phyloP scores from a whole-genome alignment of 2,113 vertebrate species.

The Acanthochromis polyacanthus region DNA sequence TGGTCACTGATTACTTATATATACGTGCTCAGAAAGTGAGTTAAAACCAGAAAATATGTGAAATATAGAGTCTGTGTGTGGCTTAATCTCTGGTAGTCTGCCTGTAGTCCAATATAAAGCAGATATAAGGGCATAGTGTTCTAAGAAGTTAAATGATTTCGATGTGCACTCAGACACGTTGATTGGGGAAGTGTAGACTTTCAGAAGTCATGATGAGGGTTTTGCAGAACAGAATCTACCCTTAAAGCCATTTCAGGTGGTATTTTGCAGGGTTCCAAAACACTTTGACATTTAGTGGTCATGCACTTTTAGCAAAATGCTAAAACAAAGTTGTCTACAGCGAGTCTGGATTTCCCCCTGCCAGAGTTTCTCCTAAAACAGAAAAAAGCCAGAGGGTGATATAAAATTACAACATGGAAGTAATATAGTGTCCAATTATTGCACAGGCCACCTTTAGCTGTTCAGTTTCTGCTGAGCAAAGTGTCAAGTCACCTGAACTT shows the following conservation, averaged over 20 bases:
- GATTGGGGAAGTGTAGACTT: not conserved
- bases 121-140: too few relatives aligned
- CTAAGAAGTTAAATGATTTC: not conserved
- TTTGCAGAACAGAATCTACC: too few relatives aligned
- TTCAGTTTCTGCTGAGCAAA: too few relatives aligned
- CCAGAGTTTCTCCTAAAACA: not conserved
- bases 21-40: too few relatives aligned
- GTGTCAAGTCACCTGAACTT: too few relatives aligned
- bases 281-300: not conserved
- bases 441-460: too few relatives aligned
- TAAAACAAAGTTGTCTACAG: not conserved
- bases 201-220: not conserved
- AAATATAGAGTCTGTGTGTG: too few relatives aligned
- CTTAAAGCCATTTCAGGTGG: not conserved
- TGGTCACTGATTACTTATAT: too few relatives aligned
- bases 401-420: not conserved
- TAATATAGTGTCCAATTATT: too few relatives aligned
- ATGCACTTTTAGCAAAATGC: not conserved
- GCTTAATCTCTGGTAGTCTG: too few relatives aligned
- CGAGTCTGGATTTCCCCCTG: not conserved
- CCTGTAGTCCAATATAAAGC: too few relatives aligned
- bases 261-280: not conserved
- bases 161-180: not conserved
- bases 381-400: not conserved
- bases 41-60: too few relatives aligned